These are phyloP conservation scores for Pantala flavescens DNA, from an alignment of 1,140 invertebrate species.

Conservation along the genomic window DNA sequence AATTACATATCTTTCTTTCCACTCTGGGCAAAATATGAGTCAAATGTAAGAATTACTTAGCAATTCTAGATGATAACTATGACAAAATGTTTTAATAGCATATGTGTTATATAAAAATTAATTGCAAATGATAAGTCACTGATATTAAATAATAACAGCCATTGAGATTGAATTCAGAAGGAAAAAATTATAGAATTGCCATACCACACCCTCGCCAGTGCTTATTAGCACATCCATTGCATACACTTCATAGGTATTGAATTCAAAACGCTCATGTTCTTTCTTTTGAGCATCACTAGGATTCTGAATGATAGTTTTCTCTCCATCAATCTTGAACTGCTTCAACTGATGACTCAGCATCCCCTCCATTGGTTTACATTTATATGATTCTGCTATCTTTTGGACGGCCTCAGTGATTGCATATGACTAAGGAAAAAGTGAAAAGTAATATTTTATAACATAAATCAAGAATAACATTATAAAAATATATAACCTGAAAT, in stretches of 20 bases:
- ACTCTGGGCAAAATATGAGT: no score
- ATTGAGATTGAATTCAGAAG: no score
- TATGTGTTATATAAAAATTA: no score
- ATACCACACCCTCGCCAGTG: slow-evolving; percentile 75
- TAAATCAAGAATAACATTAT: no score
- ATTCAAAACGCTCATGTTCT: slow-evolving; percentile 93
- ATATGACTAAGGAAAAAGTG: slow-evolving; percentile 56
- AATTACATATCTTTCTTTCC: no score
- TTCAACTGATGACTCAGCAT: slow-evolving; percentile 98
- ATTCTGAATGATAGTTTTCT: slow-evolving; percentile 98
- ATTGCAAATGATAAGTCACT: no score
- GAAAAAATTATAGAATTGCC: slow-evolving; percentile 17
- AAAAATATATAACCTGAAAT: no score
- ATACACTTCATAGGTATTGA: slow-evolving; percentile 97
- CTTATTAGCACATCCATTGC: slow-evolving; percentile 95
- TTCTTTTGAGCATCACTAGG: slow-evolving; percentile 95
- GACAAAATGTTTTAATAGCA: no score
- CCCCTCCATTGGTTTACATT: slow-evolving; percentile 96
- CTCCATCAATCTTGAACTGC: slow-evolving; percentile 94
- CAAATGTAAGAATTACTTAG: no score
- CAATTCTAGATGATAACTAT: no score
- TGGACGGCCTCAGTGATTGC: slow-evolving; percentile 86
- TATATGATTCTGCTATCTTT: slow-evolving; percentile 82
- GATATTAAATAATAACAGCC: no score
- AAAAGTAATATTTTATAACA: no score